A percentile compares a stretch with the other conserved stretches of the same genome.
phyloP scores from a whole-genome alignment of 2,797 vertebrate species.

The Sylvia borin region DNA sequence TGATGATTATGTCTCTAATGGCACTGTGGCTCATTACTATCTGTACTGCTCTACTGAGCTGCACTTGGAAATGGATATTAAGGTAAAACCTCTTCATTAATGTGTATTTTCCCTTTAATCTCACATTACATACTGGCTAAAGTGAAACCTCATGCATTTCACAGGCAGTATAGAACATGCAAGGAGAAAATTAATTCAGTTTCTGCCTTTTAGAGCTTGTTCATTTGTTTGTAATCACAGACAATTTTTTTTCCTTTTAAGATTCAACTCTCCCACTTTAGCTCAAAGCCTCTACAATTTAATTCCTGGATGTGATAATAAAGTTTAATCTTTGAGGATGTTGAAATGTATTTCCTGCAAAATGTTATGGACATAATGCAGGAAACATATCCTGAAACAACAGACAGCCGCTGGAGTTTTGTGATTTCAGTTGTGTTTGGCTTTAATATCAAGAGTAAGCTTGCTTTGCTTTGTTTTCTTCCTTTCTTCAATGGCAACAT shows the following conservation, averaged over 20 bases:
- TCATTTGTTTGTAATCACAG: background rate
- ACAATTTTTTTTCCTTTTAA: background rate
- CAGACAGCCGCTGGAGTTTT: background rate
- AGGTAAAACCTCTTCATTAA: background rate
- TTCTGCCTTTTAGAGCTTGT: constrained; percentile 2
- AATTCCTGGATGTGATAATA: background rate
- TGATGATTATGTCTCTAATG: background rate
- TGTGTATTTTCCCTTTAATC: background rate
- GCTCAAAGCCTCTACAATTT: background rate
- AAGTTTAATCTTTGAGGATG: constrained; percentile 17
- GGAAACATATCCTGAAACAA: constrained; percentile 5
- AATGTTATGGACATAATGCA: background rate
- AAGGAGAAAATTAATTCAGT: constrained; percentile 14
- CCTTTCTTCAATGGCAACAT: background rate
- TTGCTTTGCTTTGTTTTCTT: background rate
- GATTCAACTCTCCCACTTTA: background rate
- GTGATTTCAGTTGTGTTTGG: background rate
- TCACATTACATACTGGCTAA: background rate
- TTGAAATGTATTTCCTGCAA: background rate
- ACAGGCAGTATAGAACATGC: background rate
- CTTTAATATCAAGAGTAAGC: background rate
- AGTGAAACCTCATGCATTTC: background rate
- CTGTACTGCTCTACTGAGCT: background rate
- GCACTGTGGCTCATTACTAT: background rate
- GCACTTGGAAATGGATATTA: background rate